Conservation (phyloP, 2,888 invertebrate genomes). For the Ochropacha duplaris region DNA sequence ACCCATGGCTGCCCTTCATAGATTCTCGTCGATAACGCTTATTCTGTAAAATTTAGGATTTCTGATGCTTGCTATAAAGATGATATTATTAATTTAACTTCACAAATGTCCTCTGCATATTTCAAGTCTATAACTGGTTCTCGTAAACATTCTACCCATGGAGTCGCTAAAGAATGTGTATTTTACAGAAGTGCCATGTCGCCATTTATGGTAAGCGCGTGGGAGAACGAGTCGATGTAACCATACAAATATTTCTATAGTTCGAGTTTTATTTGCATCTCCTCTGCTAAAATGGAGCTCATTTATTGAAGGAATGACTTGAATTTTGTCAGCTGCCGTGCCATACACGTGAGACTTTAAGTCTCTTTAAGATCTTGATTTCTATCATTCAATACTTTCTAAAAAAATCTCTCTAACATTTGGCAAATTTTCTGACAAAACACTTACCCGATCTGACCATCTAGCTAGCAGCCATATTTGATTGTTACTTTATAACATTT, state of each 20-base stretch:
- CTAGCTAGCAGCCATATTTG: no score
- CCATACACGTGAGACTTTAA: no score
- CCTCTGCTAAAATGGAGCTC: background rate
- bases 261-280: background rate
- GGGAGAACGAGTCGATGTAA: background rate
- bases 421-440: no score
- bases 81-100: background rate
- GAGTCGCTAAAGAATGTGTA: background rate
- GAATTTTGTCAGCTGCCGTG: background rate
- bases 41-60: background rate
- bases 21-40: background rate
- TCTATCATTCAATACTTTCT: no score
- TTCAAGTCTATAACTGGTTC: background rate
- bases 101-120: background rate
- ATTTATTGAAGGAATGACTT: background rate
- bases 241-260: background rate
- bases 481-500: background rate
- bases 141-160: background rate
- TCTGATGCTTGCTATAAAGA: background rate
- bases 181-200: background rate
- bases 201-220: background rate
- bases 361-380: no score
- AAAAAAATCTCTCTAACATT: no score
- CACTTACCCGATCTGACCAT: no score
- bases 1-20: no score